phyloP scores from a whole-genome alignment of 2,888 invertebrate genomes.

The Ligdia adustata region DNA sequence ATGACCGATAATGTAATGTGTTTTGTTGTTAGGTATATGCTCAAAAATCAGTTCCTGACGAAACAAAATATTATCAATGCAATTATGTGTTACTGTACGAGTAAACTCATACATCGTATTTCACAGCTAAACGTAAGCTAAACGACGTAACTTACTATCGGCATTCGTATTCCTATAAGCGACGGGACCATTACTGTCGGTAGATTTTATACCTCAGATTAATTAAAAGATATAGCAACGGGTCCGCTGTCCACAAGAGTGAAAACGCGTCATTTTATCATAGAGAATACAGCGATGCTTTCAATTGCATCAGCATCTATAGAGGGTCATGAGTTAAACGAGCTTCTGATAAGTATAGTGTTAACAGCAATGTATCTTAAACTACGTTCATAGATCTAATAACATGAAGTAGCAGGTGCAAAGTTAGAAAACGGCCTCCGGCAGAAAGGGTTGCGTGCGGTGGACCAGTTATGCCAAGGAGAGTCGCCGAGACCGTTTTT shows the following conservation, averaged over 20 bases:
- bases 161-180: conserved; percentile 53
- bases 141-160: conserved; percentile 48
- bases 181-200: conserved; percentile 66
- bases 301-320: conserved; percentile 39
- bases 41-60: too few relatives aligned
- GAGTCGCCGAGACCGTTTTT: conserved; percentile 66
- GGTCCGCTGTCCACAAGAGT: conserved; percentile 58
- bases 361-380: conserved; percentile 30
- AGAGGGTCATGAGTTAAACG: conserved; percentile 2
- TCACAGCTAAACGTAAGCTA: conserved; percentile 2
- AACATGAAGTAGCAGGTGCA: conserved; percentile 57
- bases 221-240: conserved; percentile 78
- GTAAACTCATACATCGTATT: not conserved
- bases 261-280: conserved; percentile 67
- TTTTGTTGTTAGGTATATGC: too few relatives aligned
- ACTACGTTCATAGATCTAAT: conserved; percentile 52
- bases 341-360: not conserved
- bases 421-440: conserved; percentile 66
- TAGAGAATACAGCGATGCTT: conserved; percentile 48
- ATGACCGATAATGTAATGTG: too few relatives aligned
- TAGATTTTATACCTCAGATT: conserved; percentile 77
- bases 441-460: conserved; percentile 73
- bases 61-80: too few relatives aligned
- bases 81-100: too few relatives aligned
- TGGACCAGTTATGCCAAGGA: conserved; percentile 73